Conservation (phyloP, 2,113 vertebrate genomes). For the Calidris pugnax region DNA sequence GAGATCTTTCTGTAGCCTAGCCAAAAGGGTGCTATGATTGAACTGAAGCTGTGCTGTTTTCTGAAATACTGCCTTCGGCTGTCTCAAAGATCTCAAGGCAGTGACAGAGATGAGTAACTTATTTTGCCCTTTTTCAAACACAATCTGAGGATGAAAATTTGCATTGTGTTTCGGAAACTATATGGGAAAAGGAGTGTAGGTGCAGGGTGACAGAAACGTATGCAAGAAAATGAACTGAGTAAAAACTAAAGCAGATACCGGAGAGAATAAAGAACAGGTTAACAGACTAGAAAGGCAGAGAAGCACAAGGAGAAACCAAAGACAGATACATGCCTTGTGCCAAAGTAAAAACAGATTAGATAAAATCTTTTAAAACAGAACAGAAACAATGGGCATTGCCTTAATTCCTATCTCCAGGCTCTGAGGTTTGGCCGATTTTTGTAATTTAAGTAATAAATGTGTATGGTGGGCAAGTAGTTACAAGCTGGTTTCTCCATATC, state of each 20-base stretch:
- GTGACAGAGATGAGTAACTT: neutral
- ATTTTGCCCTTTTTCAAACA: neutral
- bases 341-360: neutral
- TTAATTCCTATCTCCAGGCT: neutral
- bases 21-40: neutral
- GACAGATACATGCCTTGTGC: neutral
- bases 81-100: neutral
- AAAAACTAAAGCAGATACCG: neutral
- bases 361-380: neutral
- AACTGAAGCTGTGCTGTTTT: neutral
- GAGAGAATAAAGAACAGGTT: neutral
- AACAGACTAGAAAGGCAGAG: neutral
- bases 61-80: neutral
- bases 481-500: neutral
- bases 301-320: neutral
- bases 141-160: neutral
- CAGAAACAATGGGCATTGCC: neutral
- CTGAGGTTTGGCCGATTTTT: neutral
- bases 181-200: accelerated
- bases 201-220: neutral
- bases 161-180: neutral
- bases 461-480: neutral
- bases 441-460: neutral
- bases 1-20: neutral
- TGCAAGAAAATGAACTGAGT: neutral